Conservation (phyloP, 2,797 vertebrate genomes). For the Channallabes apus region DNA sequence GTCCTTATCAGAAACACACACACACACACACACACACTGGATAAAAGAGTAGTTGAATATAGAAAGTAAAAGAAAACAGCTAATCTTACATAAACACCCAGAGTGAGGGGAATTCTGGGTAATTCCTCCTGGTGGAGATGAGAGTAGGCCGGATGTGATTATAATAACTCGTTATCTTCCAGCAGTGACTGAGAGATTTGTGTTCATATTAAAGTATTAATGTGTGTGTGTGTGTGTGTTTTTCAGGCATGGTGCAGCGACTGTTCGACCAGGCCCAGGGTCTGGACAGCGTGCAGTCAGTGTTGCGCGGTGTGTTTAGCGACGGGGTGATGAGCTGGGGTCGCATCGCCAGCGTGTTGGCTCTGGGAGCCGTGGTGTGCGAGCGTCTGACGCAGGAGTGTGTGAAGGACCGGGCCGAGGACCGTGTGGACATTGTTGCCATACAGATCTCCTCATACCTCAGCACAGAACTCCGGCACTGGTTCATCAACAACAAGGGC, state of each 20-base stretch:
- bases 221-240: not conserved
- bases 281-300: constrained; percentile 66
- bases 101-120: not conserved
- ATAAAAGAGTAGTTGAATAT: not conserved
- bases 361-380: constrained; percentile 84
- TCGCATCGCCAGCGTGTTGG: constrained; percentile 81
- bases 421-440: constrained; percentile 71
- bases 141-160: too few species aligned
- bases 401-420: constrained; percentile 58
- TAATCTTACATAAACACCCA: not conserved
- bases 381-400: constrained; percentile 69
- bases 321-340: constrained; percentile 92
- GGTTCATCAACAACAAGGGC: constrained; percentile 85
- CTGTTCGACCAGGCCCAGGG: constrained; percentile 70
- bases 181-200: too few species aligned
- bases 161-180: too few species aligned
- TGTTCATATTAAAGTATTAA: too few species aligned
- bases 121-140: not conserved
- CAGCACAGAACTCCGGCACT: constrained; percentile 76
- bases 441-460: constrained; percentile 80
- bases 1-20: not conserved
- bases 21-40: not conserved
- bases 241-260: constrained; percentile 83
- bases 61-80: not conserved
- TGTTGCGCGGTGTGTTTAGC: constrained; percentile 77